Evolutionary conservation across 2,797 vertebrate genomes (phyloP), one percentile per base, ranked within the genome.

Genomic region (Amazona ochrocephala): DNA sequence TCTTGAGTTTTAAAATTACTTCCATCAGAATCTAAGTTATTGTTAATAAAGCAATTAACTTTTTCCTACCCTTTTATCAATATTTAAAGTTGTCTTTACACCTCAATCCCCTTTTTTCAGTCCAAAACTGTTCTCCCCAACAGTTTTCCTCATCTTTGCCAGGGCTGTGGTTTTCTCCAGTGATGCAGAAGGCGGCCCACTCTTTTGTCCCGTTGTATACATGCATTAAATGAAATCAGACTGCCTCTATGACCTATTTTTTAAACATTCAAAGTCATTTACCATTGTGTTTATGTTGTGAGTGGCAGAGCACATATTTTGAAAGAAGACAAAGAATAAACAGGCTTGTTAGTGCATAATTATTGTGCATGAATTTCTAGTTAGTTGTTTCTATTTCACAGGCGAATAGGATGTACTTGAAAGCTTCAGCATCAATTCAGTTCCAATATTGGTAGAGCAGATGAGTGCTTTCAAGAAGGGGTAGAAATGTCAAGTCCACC

Each of bases 361-460:
- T 88, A 92, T 42, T 84, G 22, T 64, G 73, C 79, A 58, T 76
- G 96, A 79, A 34, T 58, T 94, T 89, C 90, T 96, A 54, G 58
- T 85, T 95, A 93, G 74, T 89, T 94, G 53, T 95, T 97, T 95
- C 88, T 94, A 71, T 92, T 93, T 93, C 91, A 62, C 73, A 50
- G 64, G 26, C 72, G 93, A 56, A 62, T 56, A 75, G 41, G 78
- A 90, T 66, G 66, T 22, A 77, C 88, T 94, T 94, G 89, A 97
- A 96, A 97, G 91, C 86, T 82, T 88, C 78, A 87, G 68, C 80
- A 67, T 96, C 83, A 95, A 92, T 96, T 90, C 70, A 89, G 67
- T 82, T 97, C 85, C 54, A 90, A 0, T 87, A 79, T 34, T 66
- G 58, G 91, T 70, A 89, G 70, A 96, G 87, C 51, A 93, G 90